These are phyloP conservation scores for Popillia japonica DNA, from an alignment of 1,140 invertebrate genomes.

Conservation along the genomic window DNA sequence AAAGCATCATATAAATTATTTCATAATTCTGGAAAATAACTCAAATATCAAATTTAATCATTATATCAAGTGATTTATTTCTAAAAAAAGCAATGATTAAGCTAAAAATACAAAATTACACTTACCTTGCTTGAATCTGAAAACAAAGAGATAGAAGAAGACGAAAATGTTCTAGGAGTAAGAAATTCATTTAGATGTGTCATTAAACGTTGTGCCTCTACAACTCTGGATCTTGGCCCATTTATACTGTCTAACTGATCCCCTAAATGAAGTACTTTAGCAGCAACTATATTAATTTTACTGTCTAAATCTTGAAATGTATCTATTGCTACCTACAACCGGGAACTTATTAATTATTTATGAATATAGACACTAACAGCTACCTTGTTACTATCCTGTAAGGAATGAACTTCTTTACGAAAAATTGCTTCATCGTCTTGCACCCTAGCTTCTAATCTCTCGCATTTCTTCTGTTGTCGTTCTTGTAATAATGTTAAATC, in stretches of 20 bases:
- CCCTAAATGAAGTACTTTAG: slow-evolving; percentile 96
- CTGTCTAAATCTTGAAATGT: slow-evolving; percentile 94
- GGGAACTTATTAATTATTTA: not conserved
- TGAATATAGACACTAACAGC: not conserved
- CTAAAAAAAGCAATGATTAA: no score
- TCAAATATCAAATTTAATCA: no score
- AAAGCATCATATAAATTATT: no score
- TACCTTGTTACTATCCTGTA: slow-evolving; percentile 91
- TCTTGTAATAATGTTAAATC: slow-evolving; percentile 82
- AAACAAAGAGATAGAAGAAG: slow-evolving; percentile 89
- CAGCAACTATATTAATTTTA: slow-evolving; percentile 95
- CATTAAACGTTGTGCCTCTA: slow-evolving; percentile 94
- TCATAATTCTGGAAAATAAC: no score
- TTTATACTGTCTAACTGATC: slow-evolving; percentile 98
- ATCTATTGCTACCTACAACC: slow-evolving; percentile 75
- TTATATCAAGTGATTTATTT: no score
- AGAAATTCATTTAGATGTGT: slow-evolving; percentile 94
- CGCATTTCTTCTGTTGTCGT: slow-evolving; percentile 87
- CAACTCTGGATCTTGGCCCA: slow-evolving; percentile 89
- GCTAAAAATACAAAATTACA: no score
- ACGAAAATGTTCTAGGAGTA: slow-evolving; percentile 82
- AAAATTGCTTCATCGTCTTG: slow-evolving; percentile 88
- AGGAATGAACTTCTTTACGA: slow-evolving; percentile 79
- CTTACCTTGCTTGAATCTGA: slow-evolving; percentile 83
- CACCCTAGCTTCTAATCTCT: slow-evolving; percentile 82